Evolutionary conservation across 2,888 invertebrate genomes (phyloP), one percentile per base, ranked within the genome.

Genomic region (Eristalis arbustorum): DNA sequence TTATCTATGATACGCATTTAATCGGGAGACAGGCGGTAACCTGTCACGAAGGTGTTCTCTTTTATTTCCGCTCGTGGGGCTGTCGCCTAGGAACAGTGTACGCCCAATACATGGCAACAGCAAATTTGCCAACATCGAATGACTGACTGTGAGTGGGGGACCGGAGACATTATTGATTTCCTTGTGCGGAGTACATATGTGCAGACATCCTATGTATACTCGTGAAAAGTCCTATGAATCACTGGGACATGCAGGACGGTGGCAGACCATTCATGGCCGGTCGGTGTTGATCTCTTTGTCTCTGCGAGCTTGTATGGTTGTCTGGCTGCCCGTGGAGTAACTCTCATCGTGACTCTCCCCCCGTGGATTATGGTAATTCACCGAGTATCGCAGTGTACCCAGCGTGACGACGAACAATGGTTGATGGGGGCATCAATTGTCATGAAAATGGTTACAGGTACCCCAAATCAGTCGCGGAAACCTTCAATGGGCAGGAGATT

Each of bases 321-420:
- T 59, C 11, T 59, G 59, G 25, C 25, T 59, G 14, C 37, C 13
- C 13, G 62, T 28, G 61, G 71, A 72, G 68, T 72, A 63, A 66
- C 42, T 67, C 23, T 71, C 49, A 68, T 42, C 42, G 59, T 42
- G 37, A 56, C 34, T 28, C 31, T 3, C 25, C 61, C 11, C 25
- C 31, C 49, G 34, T 69, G 63, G 71, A 2, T 14, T 71, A 80
- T 84, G 84, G 75, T 84, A 80, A 77, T 76, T 82, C 71, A 57
- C 40, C 0, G 57, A 6, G 25, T 71, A 5, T 22, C 57, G 14
- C 59, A n/a, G 75, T 71, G 63, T 68, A 76, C 49, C 18, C 42
- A 84, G 84, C 84, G 68, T 84, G 81, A 84, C 84, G 81, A 56
- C 62, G 62, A 63, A 84, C 84, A 81, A 64, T 57, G 22, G 34